Conservation (phyloP, 2,113 vertebrate species). For the Hyaena hyaena region DNA sequence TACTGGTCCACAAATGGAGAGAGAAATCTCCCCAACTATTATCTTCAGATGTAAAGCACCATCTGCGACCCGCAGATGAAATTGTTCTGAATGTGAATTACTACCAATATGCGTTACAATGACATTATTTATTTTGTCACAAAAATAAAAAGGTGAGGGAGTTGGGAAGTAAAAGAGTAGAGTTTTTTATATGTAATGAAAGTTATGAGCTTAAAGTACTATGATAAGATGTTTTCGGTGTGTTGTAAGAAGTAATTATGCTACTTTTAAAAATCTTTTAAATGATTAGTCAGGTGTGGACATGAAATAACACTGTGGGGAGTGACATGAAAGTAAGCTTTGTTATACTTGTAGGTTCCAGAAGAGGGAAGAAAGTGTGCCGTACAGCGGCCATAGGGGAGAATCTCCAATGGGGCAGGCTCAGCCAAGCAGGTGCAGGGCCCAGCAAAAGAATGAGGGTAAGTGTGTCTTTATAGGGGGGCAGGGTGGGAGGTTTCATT, state of each 20-base stretch:
- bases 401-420: not conserved
- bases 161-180: not conserved
- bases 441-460: not conserved
- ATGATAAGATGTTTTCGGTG: not conserved
- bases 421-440: not conserved
- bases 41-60: not conserved
- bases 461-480: not conserved
- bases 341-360: not conserved
- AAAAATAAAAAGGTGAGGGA: not conserved
- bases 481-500: not conserved
- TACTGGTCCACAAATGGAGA: not conserved
- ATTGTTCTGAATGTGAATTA: not conserved
- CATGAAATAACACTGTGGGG: not conserved
- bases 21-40: not conserved
- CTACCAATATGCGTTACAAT: not conserved
- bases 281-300: not conserved
- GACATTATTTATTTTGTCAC: not conserved
- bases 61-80: not conserved
- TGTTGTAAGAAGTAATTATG: not conserved
- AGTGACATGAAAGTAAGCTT: not conserved
- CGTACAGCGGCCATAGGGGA: not conserved
- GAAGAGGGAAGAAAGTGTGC: not conserved
- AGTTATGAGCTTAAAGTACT: not conserved
- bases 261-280: not conserved
- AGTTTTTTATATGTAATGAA: not conserved